Percentiles rank a stretch among this genome's conserved stretches.
Conservation (phyloP, 53 echinoderm and acorn worm genomes). For the Arbacia lixula region DNA sequence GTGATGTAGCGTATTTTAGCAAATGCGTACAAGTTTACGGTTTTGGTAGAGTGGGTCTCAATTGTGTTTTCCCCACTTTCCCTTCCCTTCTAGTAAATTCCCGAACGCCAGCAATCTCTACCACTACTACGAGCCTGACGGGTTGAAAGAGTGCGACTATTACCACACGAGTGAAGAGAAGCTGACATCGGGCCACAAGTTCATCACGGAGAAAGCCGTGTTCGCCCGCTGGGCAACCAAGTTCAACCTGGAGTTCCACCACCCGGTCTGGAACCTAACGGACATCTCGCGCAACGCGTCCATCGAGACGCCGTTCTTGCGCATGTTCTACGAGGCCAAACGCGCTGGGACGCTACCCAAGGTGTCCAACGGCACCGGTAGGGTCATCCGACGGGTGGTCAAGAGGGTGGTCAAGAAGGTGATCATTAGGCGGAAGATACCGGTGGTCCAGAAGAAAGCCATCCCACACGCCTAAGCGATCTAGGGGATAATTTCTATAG, state of each 20-base stretch:
- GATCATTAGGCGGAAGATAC: constrained; percentile 77
- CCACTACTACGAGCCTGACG: constrained; percentile 87
- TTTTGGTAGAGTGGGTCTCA: too few relatives aligned
- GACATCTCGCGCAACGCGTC: constrained; percentile 42
- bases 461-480: neutral
- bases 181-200: constrained; percentile 80
- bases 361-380: constrained; percentile 42
- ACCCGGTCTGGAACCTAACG: constrained; percentile 76
- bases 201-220: constrained; percentile 96
- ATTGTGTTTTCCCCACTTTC: neutral
- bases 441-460: constrained; percentile 48
- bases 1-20: too few relatives aligned
- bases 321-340: constrained; percentile 80
- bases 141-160: constrained; percentile 78
- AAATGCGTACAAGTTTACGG: too few relatives aligned
- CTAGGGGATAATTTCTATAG: too few relatives aligned
- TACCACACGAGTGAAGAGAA: constrained; percentile 82
- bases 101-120: constrained; percentile 87
- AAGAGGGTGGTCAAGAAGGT: constrained; percentile 82
- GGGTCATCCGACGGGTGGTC: constrained; percentile 67
- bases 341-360: constrained; percentile 42
- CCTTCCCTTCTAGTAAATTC: constrained; percentile 63
- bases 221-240: constrained; percentile 93
- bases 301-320: constrained; percentile 89
- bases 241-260: constrained; percentile 79